These are phyloP conservation scores for Tolmerus cingulatus DNA, from an alignment of 2,888 invertebrate genomes.

Conservation along the genomic window DNA sequence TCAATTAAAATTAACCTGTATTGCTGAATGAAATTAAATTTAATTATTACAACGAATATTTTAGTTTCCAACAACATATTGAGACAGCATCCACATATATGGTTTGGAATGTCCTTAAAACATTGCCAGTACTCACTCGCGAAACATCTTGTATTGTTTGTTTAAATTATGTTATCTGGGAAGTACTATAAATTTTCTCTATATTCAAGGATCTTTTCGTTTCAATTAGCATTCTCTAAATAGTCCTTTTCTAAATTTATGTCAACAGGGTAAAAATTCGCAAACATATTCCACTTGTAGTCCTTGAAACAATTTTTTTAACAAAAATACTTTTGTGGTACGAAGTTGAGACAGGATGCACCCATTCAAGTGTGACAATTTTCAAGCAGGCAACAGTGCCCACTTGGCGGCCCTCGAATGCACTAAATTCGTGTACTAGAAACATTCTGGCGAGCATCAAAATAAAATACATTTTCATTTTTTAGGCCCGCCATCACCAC, in stretches of 20 bases:
- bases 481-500: constrained; percentile 1
- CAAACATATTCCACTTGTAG: not conserved
- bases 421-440: not conserved
- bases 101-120: too few relatives aligned
- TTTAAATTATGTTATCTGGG: too few relatives aligned
- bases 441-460: not conserved
- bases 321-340: not conserved
- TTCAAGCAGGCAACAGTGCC: not conserved
- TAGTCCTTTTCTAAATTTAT: not conserved
- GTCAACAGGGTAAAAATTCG: not conserved
- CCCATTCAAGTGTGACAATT: not conserved
- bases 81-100: too few relatives aligned
- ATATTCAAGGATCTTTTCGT: not conserved
- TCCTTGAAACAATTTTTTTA: not conserved
- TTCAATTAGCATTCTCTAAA: not conserved
- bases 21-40: too few relatives aligned
- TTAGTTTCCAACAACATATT: too few relatives aligned
- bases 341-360: not conserved
- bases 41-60: too few relatives aligned
- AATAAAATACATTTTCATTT: constrained; percentile 10
- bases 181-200: too few relatives aligned
- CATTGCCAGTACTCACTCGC: too few relatives aligned
- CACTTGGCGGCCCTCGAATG: not conserved
- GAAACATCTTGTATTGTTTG: too few relatives aligned
- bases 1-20: not conserved